Evolutionary conservation across 2,888 invertebrate species (phyloP), one percentile per base, ranked within the genome.

Genomic region (Carabus problematicus): DNA sequence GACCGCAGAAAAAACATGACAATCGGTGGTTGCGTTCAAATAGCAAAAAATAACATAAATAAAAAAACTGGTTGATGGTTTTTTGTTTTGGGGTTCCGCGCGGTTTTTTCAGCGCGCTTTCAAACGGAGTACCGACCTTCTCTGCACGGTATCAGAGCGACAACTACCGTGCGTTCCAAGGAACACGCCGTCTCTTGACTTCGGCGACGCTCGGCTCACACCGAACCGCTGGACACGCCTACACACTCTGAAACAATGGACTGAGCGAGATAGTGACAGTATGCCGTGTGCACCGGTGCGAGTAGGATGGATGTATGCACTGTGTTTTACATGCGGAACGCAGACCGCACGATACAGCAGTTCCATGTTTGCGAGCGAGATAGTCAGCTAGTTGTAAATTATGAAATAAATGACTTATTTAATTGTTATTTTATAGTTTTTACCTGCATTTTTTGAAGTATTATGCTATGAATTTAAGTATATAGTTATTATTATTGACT

Each of bases 331-430:
- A 60, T 54, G 67, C 19, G 43, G 14, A 52, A 67, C 52, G 43
- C 41, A 52, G 60, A 67, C 18, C n/a, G 45, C 29, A 8, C 3
- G 14, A 63, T 52, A 12, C 19, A 41, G 4, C n/a, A 41, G 42
- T 40, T 14, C 9, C 42, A 42, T 42, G 12, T 18, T 8, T 8
- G 7, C 8, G 29, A 58, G 29, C 14, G 49, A 58, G 64, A 56
- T 14, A 11, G 12, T 14, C 29, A 12, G 9, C 19, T 59, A 18
- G 41, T 59, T 64, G 56, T 64, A 64, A 66, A 66, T 66, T 58
- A 66, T 66, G 59, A 16, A 47, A 66, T 58, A 66, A 67, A 67
- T 67, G 67, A 60, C 67, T 67, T 64, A 64, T 43, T 64, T 67
- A 67, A 67, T 67, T 67, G 67, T 54, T 60, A 67, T 42, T 67